These are phyloP conservation scores for Dinoponera quadriceps DNA, from an alignment of 1,140 invertebrate species.

Conservation along the genomic window DNA sequence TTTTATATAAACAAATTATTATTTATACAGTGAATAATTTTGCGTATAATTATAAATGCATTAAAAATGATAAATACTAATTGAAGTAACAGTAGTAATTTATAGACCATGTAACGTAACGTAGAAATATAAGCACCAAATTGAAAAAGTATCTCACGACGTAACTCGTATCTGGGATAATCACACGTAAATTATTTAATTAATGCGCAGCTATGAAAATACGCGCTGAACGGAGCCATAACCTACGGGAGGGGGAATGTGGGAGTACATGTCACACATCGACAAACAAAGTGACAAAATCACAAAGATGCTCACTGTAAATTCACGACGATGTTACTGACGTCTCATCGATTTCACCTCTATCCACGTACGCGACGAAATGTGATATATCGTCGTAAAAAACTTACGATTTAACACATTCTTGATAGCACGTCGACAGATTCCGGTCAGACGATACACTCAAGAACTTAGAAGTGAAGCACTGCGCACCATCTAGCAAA, in stretches of 20 bases:
- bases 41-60: background rate
- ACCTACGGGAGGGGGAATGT: constrained; percentile 63
- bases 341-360: background rate
- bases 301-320: constrained; percentile 10
- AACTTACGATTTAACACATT: constrained; percentile 43
- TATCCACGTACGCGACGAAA: background rate
- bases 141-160: background rate
- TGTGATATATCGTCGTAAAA: constrained; percentile 36
- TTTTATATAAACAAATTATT: background rate
- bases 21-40: constrained; percentile 16
- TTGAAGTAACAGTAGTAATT: background rate
- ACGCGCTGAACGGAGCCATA: constrained; percentile 53
- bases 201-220: constrained; percentile 49
- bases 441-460: constrained; percentile 40
- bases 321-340: background rate
- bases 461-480: too few species aligned
- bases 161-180: background rate
- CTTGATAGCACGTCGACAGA: constrained; percentile 58
- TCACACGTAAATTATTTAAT: constrained; percentile 35
- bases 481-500: too few species aligned
- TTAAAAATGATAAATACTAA: background rate
- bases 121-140: background rate
- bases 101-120: constrained; percentile 57
- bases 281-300: constrained; percentile 27
- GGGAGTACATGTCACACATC: constrained; percentile 15